Percentiles rank a stretch among this genome's conserved stretches.
phyloP scores from a whole-genome alignment of 2,888 invertebrate species.

The Galerucella pusilla region DNA sequence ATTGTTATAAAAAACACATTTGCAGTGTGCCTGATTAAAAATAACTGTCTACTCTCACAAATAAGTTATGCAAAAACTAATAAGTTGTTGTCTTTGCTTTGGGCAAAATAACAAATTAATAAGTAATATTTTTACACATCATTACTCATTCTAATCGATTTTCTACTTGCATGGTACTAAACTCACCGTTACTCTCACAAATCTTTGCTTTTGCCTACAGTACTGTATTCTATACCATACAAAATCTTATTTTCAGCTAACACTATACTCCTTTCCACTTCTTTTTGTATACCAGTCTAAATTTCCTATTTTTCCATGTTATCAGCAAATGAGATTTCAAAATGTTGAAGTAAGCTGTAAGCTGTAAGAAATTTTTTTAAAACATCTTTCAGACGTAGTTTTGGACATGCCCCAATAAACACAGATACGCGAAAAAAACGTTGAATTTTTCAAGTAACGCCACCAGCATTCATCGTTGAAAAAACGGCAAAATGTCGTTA shows the following conservation, averaged over 20 bases:
- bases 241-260: too few species aligned
- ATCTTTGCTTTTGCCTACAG: slow-evolving; percentile 4
- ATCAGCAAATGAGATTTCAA: neutral
- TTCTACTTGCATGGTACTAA: neutral
- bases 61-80: neutral
- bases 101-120: slow-evolving; percentile 2
- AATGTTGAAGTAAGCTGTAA: too few species aligned
- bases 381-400: too few species aligned
- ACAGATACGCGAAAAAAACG: too few species aligned
- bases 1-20: neutral
- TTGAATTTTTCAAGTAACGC: too few species aligned
- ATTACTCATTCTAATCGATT: neutral
- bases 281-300: too few species aligned
- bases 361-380: too few species aligned
- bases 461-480: too few species aligned
- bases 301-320: too few species aligned
- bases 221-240: neutral
- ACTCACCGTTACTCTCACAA: slow-evolving; percentile 9
- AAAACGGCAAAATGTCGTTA: too few species aligned
- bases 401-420: too few species aligned
- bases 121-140: neutral
- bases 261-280: too few species aligned
- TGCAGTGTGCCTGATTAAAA: slow-evolving; percentile 1
- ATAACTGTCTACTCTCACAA: neutral
- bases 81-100: neutral